Base-by-base conservation (phyloP, 2,888 invertebrate genomes). In the Drosophila quinaria region DNA sequence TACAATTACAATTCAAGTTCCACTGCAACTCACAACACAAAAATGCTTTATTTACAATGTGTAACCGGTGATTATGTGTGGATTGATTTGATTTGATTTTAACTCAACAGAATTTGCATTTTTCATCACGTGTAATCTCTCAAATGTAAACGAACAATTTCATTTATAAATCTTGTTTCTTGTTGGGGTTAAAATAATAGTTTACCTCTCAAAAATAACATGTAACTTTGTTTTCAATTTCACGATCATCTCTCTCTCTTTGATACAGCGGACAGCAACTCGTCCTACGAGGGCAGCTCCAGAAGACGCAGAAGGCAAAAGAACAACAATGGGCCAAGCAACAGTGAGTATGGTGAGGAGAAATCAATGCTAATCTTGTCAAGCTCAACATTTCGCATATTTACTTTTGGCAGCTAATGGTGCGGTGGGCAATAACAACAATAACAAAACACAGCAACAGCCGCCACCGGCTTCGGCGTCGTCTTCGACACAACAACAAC, bases 301-400 rank as follows among this genome's bases (percentile, higher is more conserved):
- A 79, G 92, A 78, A 88, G 93, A 85, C 92, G 93, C 77, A 87
- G 93, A 85, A 86, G 91, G 81, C 92, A 92, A 78, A 92, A 91
- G 89, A 92, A 90, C 85, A 88, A 90, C 78, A 88, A 88, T 62
- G 90, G 84, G 70, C 90, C 92, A 68, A 91, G 90, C 83, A 90
- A 91, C 79, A 92, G 92, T 92, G 89, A 92, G 92, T 92, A 90
- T 90, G 90, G 47, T 62, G 67, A 59, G 58, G 49, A 25, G 31
- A 9, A 13, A 11, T 19, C 13, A 1, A 1, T 2, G 9, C 3
- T 41, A 22, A 33, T 41, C 19, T 6, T 2, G 29, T 44, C 44
- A 42, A 46, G 13, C 33, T 63, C 33, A 67, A 47, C 47, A 51
- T 19, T 6, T 17, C 5, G 0, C 8, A 3, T 6, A n/a, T 33